Conservation (phyloP, 1,140 invertebrate species). For the Capitella teleta region DNA sequence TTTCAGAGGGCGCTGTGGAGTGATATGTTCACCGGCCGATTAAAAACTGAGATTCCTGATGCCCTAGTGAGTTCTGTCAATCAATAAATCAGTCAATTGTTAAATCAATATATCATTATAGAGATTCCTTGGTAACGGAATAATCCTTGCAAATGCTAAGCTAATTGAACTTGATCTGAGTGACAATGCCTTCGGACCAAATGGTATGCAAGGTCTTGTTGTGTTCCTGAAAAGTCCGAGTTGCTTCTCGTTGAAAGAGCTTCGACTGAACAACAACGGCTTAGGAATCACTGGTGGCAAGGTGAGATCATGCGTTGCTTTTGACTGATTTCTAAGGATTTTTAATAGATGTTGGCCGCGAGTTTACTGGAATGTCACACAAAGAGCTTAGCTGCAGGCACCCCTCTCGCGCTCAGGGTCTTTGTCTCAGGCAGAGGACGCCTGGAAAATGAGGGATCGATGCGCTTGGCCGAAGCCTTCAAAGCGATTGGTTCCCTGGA, state of each 20-base stretch:
- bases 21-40: slow-evolving; percentile 77
- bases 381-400: slow-evolving; percentile 51
- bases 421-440: slow-evolving; percentile 90
- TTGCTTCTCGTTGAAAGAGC: slow-evolving; percentile 66
- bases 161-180: slow-evolving; percentile 83
- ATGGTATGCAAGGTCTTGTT: slow-evolving; percentile 80
- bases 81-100: background rate
- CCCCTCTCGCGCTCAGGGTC: slow-evolving; percentile 59
- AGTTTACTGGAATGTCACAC: slow-evolving; percentile 63
- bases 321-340: slow-evolving; percentile 63
- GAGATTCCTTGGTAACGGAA: slow-evolving; percentile 65
- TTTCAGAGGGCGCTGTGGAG: slow-evolving; percentile 73
- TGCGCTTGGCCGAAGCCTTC: slow-evolving; percentile 55
- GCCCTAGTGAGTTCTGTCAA: slow-evolving; percentile 56
- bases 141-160: slow-evolving; percentile 64
- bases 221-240: slow-evolving; percentile 68
- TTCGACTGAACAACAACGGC: slow-evolving; percentile 92
- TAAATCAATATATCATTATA: slow-evolving; percentile 26
- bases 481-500: slow-evolving; percentile 68
- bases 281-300: slow-evolving; percentile 78
- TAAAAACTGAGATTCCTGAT: slow-evolving; percentile 88
- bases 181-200: slow-evolving; percentile 96
- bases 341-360: slow-evolving; percentile 64
- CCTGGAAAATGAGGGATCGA: slow-evolving; percentile 85
- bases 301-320: no score